A percentile compares a stretch with the other conserved stretches of the same genome.
phyloP scores from a whole-genome alignment of 1,140 invertebrate species.

The Sycophila sp. region DNA sequence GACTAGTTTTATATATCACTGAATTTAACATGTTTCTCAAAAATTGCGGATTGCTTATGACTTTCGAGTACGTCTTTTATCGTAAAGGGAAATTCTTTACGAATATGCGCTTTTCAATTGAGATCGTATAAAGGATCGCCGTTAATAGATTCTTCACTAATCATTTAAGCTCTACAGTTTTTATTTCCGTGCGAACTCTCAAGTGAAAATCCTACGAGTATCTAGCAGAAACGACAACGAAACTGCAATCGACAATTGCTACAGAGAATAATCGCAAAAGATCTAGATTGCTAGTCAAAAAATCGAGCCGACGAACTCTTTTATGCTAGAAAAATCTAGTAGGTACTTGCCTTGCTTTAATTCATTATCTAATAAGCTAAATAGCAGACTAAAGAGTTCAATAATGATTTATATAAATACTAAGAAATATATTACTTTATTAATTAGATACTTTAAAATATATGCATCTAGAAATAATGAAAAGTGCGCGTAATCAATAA shows the following conservation, averaged over 20 bases:
- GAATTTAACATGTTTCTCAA: constrained; percentile 43
- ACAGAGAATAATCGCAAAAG: constrained; percentile 2
- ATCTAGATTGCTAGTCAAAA: not conserved
- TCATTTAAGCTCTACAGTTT: not conserved
- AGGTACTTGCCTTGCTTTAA: constrained; percentile 6
- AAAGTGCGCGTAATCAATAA: not conserved
- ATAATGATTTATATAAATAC: not conserved
- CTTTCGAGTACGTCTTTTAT: constrained; percentile 17
- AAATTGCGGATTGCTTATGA: constrained; percentile 33
- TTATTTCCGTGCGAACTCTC: not conserved
- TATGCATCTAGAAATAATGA: constrained; percentile 29
- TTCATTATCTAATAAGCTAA: not conserved
- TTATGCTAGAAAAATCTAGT: not conserved
- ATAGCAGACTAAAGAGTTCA: not conserved
- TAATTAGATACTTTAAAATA: constrained; percentile 24
- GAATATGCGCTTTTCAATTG: not conserved
- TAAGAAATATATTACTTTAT: constrained; percentile 37
- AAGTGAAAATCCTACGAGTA: not conserved
- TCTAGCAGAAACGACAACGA: not conserved
- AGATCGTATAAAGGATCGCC: not conserved
- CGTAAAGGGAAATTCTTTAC: not conserved
- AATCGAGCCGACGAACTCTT: not conserved
- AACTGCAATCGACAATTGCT: not conserved
- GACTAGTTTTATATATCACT: constrained; percentile 60
- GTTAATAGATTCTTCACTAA: not conserved